Evolutionary conservation across 2,797 vertebrate genomes (phyloP), one percentile per base, ranked within the genome.

Genomic region (Sylvilagus floridanus): DNA sequence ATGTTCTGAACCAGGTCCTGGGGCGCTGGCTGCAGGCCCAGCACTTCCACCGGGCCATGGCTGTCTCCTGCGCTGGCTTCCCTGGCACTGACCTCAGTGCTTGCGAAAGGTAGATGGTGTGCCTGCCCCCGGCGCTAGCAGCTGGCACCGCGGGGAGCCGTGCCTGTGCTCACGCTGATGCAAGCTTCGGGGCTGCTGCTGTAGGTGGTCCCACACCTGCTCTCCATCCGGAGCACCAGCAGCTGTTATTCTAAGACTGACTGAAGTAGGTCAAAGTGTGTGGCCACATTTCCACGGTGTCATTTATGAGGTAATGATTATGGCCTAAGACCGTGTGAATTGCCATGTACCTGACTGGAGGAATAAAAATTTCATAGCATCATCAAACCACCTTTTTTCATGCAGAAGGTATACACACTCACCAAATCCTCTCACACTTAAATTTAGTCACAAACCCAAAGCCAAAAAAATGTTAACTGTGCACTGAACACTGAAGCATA

Each of bases 191-290:
- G 94, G 95, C 95, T 96, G 97, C 95, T 89, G 1, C 37, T 0
- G 71, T 98, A 98, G 98, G 98, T 98, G 98, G 98, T 98, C 97
- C 96, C 96, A 98, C 98, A 99, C 97, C 98, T 98, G 98, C 97
- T 98, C 94, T 72, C 24, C 79, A 97, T 92, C 95, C 97, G 97
- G 96, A 98, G 95, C 94, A 95, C 94, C 94, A 97, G 96, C 97
- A 98, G 97, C 96, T 98, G 98, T 93, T 98, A 88, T 96, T 96
- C 95, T 97, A 97, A 96, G 93, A 85, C 85, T 96, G 90, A 94
- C 97, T 96, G 95, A 92, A 97, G 89, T 63, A 97, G 97, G 90
- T 76, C 69, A 86, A 96, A 97, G 97, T 95, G 93, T 98, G 94
- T 97, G 97, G 94, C 97, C 89, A 69, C 95, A 97, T 97, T 98